Evolutionary conservation across 2,113 vertebrate genomes (phyloP).

Genomic region (Camelus bactrianus): DNA sequence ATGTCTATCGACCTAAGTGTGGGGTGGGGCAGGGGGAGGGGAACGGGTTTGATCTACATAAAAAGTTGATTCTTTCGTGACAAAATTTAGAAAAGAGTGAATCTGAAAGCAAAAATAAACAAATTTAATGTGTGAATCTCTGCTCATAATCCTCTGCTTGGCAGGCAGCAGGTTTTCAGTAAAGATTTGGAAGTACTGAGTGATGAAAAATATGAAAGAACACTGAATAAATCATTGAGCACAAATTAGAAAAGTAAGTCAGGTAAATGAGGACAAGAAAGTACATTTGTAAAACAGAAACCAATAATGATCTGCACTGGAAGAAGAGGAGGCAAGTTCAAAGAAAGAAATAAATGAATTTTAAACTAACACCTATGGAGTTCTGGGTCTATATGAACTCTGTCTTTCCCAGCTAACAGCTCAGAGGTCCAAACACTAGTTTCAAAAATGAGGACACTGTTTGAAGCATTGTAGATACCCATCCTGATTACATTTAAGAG

Average conservation of each 20-base stretch:
- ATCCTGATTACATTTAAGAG: neutral
- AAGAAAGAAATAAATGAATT: slow-evolving; percentile 20
- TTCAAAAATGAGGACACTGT: neutral
- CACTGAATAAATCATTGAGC: neutral
- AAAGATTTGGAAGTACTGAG: neutral
- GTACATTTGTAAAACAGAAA: neutral
- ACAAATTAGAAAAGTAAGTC: neutral
- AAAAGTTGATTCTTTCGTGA: slow-evolving; percentile 4
- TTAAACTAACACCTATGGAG: neutral
- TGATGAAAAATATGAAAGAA: neutral
- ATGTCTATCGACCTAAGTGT: neutral
- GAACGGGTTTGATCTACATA: neutral
- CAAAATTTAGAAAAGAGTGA: slow-evolving; percentile 35
- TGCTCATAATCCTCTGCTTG: neutral
- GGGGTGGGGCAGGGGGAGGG: accelerated
- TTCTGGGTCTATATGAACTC: neutral
- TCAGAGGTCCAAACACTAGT: neutral
- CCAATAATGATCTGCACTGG: neutral
- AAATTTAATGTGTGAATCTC: neutral
- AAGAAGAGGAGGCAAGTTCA: neutral
- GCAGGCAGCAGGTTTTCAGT: neutral
- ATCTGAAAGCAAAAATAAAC: slow-evolving; percentile 6
- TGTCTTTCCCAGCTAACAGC: neutral
- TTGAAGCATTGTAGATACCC: neutral
- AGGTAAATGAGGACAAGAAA: neutral